phyloP scores from a whole-genome alignment of 2,113 vertebrate species.

The Epinephelus moara region DNA sequence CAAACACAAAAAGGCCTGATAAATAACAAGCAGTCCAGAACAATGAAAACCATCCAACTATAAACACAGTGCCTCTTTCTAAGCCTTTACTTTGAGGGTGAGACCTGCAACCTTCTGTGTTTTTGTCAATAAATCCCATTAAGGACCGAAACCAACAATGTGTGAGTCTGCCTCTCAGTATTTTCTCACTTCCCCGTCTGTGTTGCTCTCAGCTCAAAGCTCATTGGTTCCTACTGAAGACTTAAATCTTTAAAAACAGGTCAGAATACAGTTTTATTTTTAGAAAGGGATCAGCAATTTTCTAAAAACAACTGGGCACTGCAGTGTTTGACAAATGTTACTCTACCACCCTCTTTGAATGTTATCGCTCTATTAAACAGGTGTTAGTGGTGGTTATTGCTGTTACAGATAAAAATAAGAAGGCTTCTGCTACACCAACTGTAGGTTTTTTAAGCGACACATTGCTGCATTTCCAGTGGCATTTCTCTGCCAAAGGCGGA shows the following conservation, averaged over 20 bases:
- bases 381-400: too few species aligned
- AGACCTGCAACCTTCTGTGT: background rate
- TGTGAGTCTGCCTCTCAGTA: background rate
- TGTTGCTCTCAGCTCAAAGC: background rate
- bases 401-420: too few species aligned
- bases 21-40: background rate
- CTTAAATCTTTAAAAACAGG: slow-evolving; percentile 2
- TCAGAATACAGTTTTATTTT: background rate
- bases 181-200: background rate
- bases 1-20: background rate
- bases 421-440: too few species aligned
- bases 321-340: too few species aligned
- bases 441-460: too few species aligned
- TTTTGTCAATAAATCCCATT: background rate
- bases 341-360: too few species aligned
- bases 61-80: background rate
- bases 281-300: background rate
- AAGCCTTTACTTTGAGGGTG: background rate
- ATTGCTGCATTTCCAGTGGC: too few species aligned
- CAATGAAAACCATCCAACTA: background rate
- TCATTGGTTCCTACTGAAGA: background rate
- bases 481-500: too few species aligned
- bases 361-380: too few species aligned
- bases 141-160: background rate
- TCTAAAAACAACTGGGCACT: background rate